Percentiles rank a stretch among this genome's conserved stretches.
Conservation (phyloP, 2,797 vertebrate genomes). For the Prunella strophiata region DNA sequence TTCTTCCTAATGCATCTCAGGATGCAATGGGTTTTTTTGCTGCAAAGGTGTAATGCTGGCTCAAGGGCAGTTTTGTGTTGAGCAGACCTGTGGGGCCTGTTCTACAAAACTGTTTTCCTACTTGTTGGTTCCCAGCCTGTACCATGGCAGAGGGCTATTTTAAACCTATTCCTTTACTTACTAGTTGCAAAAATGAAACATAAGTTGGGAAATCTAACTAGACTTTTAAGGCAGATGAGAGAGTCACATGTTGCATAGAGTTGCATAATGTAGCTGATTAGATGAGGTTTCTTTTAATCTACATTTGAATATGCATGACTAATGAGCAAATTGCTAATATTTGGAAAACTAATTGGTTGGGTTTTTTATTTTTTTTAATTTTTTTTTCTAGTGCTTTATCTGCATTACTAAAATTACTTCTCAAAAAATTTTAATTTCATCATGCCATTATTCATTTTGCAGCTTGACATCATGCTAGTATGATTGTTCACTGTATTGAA, state of each 20-base stretch:
- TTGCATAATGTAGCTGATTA: background rate
- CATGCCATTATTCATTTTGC: background rate
- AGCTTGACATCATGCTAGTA: background rate
- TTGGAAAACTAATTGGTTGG: background rate
- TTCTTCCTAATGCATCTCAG: background rate
- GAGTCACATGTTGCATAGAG: background rate
- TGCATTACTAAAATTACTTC: background rate
- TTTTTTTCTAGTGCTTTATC: background rate
- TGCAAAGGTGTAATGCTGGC: background rate
- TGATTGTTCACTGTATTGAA: background rate
- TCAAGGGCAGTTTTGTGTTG: background rate
- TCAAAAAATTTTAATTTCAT: background rate
- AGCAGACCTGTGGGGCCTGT: background rate
- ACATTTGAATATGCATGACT: background rate
- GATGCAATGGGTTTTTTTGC: background rate
- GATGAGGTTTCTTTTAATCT: background rate
- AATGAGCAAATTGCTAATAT: background rate
- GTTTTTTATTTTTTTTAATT: background rate
- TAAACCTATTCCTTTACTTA: background rate
- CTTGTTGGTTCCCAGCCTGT: background rate
- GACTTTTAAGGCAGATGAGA: background rate
- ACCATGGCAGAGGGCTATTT: background rate
- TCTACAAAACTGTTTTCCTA: background rate
- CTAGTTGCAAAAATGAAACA: background rate
- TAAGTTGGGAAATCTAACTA: background rate